A percentile compares a stretch with the other conserved stretches of the same genome.
Conservation (phyloP, 1,140 invertebrate species). For the Pseudomyrmex sp. region DNA sequence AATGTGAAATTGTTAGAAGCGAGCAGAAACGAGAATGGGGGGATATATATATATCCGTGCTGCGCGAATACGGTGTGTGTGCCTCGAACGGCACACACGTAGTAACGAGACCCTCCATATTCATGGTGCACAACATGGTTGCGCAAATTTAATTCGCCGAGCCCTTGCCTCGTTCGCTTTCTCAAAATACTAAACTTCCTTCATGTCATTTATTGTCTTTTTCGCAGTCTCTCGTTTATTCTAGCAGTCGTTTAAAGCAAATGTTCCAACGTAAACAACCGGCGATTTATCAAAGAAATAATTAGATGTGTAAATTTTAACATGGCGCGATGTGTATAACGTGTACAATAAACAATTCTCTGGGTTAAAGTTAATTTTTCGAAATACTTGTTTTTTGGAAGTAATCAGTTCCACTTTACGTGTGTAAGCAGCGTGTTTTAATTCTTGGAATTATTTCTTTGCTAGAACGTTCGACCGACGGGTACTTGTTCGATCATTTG, state of each 20-base stretch:
- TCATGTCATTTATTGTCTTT: conserved; percentile 26
- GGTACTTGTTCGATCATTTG: no score
- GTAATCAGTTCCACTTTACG: no score
- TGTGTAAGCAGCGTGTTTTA: no score
- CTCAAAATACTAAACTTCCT: conserved; percentile 58
- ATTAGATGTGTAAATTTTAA: background rate
- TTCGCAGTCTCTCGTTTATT: conserved; percentile 20
- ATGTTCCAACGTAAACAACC: background rate
- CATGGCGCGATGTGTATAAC: no score
- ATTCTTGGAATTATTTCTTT: no score
- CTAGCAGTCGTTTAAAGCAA: conserved; percentile 40
- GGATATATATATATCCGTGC: conserved; percentile 66
- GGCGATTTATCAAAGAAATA: background rate
- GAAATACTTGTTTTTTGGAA: no score
- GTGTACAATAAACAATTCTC: no score
- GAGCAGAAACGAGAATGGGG: conserved; percentile 51
- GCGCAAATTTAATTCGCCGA: conserved; percentile 82
- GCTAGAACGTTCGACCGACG: no score
- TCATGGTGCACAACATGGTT: conserved; percentile 82
- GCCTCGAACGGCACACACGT: conserved; percentile 75
- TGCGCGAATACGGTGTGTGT: conserved; percentile 67
- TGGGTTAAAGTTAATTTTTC: no score
- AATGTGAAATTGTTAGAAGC: conserved; percentile 5
- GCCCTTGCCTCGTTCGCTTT: conserved; percentile 58
- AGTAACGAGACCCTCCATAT: conserved; percentile 83